Evolutionary conservation across 2,797 vertebrate species (phyloP).

Genomic region (Lithobates pipiens): DNA sequence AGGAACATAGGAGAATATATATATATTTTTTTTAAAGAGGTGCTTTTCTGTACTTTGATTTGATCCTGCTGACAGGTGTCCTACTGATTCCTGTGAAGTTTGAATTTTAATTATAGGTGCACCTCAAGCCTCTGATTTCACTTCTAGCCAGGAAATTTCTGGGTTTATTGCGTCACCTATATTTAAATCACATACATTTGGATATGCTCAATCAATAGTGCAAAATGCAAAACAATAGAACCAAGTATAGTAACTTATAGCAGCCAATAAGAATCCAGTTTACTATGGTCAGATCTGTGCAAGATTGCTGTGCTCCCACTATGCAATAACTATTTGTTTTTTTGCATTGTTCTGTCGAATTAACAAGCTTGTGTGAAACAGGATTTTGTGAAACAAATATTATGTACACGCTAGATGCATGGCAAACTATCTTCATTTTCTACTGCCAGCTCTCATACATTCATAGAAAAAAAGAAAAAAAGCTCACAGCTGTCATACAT

Average conservation of each 20-base stretch:
- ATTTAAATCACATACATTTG: too few relatives aligned
- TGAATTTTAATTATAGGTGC: too few relatives aligned
- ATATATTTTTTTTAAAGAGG: too few relatives aligned
- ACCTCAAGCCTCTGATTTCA: too few relatives aligned
- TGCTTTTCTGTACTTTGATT: too few relatives aligned
- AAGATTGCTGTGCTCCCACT: neutral
- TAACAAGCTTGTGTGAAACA: slow-evolving; percentile 60
- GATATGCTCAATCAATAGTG: too few relatives aligned
- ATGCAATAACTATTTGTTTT: slow-evolving; percentile 33
- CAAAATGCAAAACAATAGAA: too few relatives aligned
- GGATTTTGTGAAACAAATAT: slow-evolving; percentile 61
- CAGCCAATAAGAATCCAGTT: neutral
- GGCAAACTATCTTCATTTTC: slow-evolving; percentile 76
- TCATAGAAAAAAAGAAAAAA: slow-evolving; percentile 83
- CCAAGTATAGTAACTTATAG: neutral
- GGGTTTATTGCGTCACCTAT: too few relatives aligned
- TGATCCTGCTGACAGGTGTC: too few relatives aligned
- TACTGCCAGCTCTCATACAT: slow-evolving; percentile 84
- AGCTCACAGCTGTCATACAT: slow-evolving; percentile 95
- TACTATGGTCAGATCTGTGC: neutral
- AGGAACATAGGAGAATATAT: too few relatives aligned
- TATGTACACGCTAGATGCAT: slow-evolving; percentile 70
- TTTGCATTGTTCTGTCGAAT: neutral
- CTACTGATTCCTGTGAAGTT: too few relatives aligned
- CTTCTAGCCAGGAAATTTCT: too few relatives aligned